A percentile compares a stretch with the other conserved stretches of the same genome.
These are phyloP conservation scores for Sebastes wilsoni DNA, from an alignment of 2,797 vertebrate species.

Conservation along the genomic window DNA sequence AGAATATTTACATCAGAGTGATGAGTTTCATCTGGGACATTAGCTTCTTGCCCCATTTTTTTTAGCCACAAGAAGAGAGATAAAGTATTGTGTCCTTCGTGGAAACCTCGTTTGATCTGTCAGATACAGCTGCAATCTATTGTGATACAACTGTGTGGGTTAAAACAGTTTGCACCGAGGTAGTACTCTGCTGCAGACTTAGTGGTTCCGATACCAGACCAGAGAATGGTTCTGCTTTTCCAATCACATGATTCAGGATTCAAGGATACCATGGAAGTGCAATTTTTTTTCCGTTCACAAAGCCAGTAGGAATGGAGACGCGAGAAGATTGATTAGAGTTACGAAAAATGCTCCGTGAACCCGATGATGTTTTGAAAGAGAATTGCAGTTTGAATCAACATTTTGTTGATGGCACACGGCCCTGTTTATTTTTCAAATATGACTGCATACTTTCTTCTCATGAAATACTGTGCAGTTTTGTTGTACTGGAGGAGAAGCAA, in stretches of 20 bases:
- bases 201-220: constrained; percentile 38
- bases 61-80: constrained; percentile 52
- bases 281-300: constrained; percentile 54
- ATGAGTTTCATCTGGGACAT: constrained; percentile 60
- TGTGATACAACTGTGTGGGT: constrained; percentile 46
- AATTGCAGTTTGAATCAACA: constrained; percentile 24
- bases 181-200: constrained; percentile 49
- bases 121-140: constrained; percentile 51
- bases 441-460: constrained; percentile 31
- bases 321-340: constrained; percentile 55
- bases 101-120: constrained; percentile 50
- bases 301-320: constrained; percentile 49
- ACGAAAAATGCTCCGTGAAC: constrained; percentile 41
- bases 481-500: constrained; percentile 17
- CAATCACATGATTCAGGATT: constrained; percentile 55
- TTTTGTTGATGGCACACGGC: constrained; percentile 21
- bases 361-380: constrained; percentile 18
- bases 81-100: constrained; percentile 49
- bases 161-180: constrained; percentile 45
- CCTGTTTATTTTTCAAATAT: constrained; percentile 38
- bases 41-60: constrained; percentile 7
- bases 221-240: constrained; percentile 62
- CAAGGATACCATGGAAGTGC: constrained; percentile 44
- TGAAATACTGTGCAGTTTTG: constrained; percentile 19
- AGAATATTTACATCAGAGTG: constrained; percentile 41